Conservation (phyloP, 2,797 vertebrate genomes). For the Aotus griseimembra region DNA sequence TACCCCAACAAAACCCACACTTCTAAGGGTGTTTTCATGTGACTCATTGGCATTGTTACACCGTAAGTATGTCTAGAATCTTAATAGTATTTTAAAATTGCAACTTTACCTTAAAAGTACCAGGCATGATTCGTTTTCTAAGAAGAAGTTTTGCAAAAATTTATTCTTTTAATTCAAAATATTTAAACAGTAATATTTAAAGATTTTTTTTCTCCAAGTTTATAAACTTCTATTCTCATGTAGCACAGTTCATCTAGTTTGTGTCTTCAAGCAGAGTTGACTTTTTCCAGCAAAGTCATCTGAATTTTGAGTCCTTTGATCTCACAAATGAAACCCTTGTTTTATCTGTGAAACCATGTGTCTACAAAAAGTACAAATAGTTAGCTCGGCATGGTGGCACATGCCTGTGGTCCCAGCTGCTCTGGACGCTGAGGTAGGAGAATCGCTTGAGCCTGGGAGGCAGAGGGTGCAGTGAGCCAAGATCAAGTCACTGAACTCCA, state of each 20-base stretch:
- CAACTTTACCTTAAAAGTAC: background rate
- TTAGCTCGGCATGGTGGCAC: background rate
- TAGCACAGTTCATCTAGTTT: background rate
- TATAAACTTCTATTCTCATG: background rate
- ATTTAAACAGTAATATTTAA: background rate
- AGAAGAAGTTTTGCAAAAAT: background rate
- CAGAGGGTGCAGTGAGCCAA: background rate
- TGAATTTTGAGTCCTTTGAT: background rate
- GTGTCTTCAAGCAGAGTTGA: background rate
- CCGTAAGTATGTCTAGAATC: background rate
- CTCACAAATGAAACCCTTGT: background rate
- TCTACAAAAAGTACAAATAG: background rate
- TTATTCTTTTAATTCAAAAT: constrained; percentile 8
- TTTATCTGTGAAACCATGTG: background rate
- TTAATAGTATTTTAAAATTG: background rate
- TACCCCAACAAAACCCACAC: background rate
- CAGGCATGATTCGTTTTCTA: background rate
- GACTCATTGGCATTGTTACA: background rate
- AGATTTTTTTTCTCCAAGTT: background rate
- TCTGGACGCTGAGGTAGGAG: background rate
- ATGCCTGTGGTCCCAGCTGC: background rate
- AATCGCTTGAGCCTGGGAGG: background rate
- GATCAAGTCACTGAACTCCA: background rate
- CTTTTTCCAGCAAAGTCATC: background rate
- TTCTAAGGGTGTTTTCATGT: background rate